Evolutionary conservation across 2,113 vertebrate species (phyloP), one percentile per base, ranked within the genome.

Genomic region (Telmatochromis sp.): DNA sequence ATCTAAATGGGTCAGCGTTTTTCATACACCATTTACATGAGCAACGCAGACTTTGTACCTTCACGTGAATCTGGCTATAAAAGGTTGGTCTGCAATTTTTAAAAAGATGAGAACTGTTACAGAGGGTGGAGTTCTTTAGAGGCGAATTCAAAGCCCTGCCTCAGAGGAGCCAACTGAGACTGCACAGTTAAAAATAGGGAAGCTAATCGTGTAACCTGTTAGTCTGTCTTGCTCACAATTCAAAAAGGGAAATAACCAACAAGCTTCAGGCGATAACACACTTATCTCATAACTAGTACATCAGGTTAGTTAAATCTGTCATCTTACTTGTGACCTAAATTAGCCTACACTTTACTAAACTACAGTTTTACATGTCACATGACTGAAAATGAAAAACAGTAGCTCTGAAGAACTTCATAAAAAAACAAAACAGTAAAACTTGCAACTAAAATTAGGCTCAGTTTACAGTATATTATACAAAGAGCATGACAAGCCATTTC

Each of bases 121-220:
- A 80, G 71, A 89, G 86, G 87, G 93, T 91, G 89, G 86, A 92
- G 90, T 79, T 47, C 37, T 42, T 21, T 71, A 88, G 68, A 85
- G 80, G 80, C 21, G 23, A 92, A 89, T 87, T 91, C 55, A 91
- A 93, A 90, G 81, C 21, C 28, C 37, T 75, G 63, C 26, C 28
- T 73, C 40, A 82, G 33, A 85, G 79, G 13, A 84, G 60, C 15
- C 23, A 15, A 65, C 53, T 17, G 45, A 73, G 84, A 73, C 35
- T 83, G 9, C 6, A 40, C 55, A 71, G 53, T 60, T 42, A 57
- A 91, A 86, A 88, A 91, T 28, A 84, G 57, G 79, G 31, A 83
- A 83, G 37, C 79, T 57, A 45, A 47, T 51, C 33, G 17, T 81
- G 23, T 58, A 88, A 86, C 78, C 33, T 23, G 79, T 28, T 84